Base-by-base conservation (phyloP, 2,797 vertebrate species). In the Thunnus albacares region DNA sequence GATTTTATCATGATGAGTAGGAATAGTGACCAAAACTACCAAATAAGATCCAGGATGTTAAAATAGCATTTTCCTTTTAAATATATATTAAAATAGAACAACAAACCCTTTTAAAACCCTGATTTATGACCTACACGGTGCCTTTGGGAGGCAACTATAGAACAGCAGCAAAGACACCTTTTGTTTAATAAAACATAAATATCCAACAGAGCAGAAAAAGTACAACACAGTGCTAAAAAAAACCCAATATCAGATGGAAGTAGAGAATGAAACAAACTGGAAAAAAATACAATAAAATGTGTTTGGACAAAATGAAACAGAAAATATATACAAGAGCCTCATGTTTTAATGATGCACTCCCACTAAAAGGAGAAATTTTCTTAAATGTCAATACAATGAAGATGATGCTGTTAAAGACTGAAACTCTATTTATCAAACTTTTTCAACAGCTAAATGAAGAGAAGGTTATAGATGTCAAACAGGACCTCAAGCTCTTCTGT, bases 381-480 rank as follows among this genome's bases (percentile, higher is more conserved):
- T 55, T n/a, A 47, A 61, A 57, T 55, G 52, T 33, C 24, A 70
- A 20, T 15, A 51, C 33, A 60, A 6, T 38, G 35, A 26, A 69
- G 49, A 60, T 55, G 17, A 17, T 14, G 14, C 22, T 55, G n/a
- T 49, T 41, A 35, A 24, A n/a, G 49, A 72, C n/a, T n/a, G 33
- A 33, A 41, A 47, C 51, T 26, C 28, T 9, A 0, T 20, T 15
- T 22, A 30, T 65, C 17, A 12, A 55, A 51, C 3, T 8, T 35
- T 67, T 33, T 24, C 24, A 5, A 68, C 11, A 15, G 66, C 15
- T 51, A 49, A 78, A 51, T 15, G 55, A 69, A 1, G 6, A 71
- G 35, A 52, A 69, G 59, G 60, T 24, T 24, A 24, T 68, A 58
- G 45, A 67, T 43, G 62, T 49, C 41, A 56, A 58, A 26, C 14